phyloP scores from a whole-genome alignment of 2,888 invertebrate species.

The Herminia tarsipennalis region DNA sequence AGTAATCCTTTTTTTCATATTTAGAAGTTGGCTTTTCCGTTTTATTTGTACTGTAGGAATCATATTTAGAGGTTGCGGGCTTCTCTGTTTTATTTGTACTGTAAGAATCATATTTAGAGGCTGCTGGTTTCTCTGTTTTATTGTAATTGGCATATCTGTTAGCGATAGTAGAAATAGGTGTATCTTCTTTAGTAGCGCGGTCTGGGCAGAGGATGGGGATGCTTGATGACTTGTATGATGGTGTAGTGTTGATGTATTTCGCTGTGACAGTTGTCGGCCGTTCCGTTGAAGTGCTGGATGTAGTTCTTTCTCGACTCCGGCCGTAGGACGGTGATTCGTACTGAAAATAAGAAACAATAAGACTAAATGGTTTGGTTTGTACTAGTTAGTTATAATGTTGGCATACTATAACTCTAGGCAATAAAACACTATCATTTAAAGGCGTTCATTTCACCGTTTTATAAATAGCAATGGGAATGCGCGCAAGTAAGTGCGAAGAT shows the following conservation, averaged over 20 bases:
- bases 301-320: constrained; percentile 66
- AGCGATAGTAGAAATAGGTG: constrained; percentile 73
- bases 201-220: constrained; percentile 73
- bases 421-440: constrained; percentile 68
- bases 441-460: constrained; percentile 65
- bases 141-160: constrained; percentile 68
- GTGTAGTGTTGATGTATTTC: constrained; percentile 72
- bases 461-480: constrained; percentile 76
- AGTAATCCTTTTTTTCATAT: constrained; percentile 81
- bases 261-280: constrained; percentile 78
- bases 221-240: constrained; percentile 79
- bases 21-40: constrained; percentile 54
- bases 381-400: no score
- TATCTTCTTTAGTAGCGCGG: constrained; percentile 70
- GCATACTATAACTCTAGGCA: no score
- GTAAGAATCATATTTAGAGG: constrained; percentile 60
- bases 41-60: constrained; percentile 44
- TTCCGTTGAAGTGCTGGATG: constrained; percentile 57
- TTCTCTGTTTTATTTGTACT: constrained; percentile 48
- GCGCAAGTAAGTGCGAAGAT: constrained; percentile 49
- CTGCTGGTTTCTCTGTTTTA: constrained; percentile 49
- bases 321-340: constrained; percentile 75
- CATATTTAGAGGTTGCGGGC: constrained; percentile 58
- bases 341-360: constrained; percentile 64
- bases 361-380: no score